These are phyloP conservation scores for Linnaemya vulpina DNA, from an alignment of 2,888 invertebrate species.

Conservation along the genomic window DNA sequence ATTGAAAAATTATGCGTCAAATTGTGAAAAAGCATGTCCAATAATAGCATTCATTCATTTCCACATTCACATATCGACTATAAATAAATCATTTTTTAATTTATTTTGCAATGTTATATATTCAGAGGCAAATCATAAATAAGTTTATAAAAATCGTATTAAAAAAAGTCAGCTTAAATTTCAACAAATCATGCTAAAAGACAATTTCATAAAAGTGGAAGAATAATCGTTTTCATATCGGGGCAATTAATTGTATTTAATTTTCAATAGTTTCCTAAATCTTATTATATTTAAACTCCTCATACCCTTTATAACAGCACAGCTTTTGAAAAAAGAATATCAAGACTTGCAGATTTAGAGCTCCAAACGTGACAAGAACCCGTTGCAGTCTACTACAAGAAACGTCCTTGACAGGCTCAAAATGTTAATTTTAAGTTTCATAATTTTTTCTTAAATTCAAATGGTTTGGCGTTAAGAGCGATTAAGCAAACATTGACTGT, in stretches of 20 bases:
- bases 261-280: neutral
- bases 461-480: neutral
- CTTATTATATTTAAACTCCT: neutral
- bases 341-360: slow-evolving; percentile 22
- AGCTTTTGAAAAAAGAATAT: neutral
- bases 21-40: neutral
- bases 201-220: too few relatives aligned
- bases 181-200: neutral
- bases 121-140: neutral
- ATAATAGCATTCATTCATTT: neutral
- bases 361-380: slow-evolving; percentile 55
- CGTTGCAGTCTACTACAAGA: neutral
- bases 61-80: neutral
- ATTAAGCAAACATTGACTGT: neutral
- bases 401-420: neutral
- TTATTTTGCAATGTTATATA: neutral
- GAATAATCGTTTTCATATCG: neutral
- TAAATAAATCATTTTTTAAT: neutral
- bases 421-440: slow-evolving; percentile 40
- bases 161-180: neutral
- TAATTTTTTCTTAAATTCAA: slow-evolving; percentile 25
- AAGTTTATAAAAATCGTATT: neutral
- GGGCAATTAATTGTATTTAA: too few relatives aligned
- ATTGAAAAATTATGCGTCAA: neutral
- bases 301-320: too few relatives aligned